A percentile compares a stretch with the other conserved stretches of the same genome.
Conservation (phyloP, 2,797 vertebrate genomes). For the Chiloscyllium punctatum region DNA sequence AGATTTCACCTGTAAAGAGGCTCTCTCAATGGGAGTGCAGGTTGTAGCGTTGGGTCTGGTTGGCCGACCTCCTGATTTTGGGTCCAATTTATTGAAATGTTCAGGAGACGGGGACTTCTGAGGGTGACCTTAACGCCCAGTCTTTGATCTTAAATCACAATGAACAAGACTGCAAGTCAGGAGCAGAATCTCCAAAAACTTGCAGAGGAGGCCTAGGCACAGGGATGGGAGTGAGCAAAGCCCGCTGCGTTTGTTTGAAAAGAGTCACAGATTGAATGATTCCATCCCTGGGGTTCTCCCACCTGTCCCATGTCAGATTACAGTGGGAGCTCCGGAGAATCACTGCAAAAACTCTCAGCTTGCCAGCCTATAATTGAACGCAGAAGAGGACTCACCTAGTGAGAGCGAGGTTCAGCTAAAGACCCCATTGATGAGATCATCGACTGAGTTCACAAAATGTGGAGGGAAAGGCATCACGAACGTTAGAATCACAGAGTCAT, state of each 20-base stretch:
- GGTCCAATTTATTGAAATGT: neutral
- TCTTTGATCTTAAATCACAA: neutral
- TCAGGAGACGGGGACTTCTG: neutral
- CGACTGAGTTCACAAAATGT: neutral
- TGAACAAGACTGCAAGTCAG: neutral
- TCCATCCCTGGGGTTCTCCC: neutral
- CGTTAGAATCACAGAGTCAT: too few species aligned
- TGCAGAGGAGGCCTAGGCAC: neutral
- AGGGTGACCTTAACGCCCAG: neutral
- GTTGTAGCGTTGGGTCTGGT: neutral
- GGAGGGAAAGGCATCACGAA: neutral
- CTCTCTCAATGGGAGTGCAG: neutral
- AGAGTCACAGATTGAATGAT: neutral
- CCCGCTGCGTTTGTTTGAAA: neutral
- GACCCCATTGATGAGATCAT: neutral
- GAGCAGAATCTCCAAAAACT: neutral
- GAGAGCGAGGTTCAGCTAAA: neutral
- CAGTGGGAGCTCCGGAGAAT: too few species aligned
- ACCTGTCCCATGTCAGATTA: neutral
- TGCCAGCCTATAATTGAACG: neutral
- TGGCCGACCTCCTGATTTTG: neutral
- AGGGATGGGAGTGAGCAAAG: neutral
- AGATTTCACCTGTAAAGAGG: neutral
- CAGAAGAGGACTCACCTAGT: neutral
- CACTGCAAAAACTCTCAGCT: neutral